phyloP scores from a whole-genome alignment of 2,113 vertebrate genomes.

The Grallaria varia region DNA sequence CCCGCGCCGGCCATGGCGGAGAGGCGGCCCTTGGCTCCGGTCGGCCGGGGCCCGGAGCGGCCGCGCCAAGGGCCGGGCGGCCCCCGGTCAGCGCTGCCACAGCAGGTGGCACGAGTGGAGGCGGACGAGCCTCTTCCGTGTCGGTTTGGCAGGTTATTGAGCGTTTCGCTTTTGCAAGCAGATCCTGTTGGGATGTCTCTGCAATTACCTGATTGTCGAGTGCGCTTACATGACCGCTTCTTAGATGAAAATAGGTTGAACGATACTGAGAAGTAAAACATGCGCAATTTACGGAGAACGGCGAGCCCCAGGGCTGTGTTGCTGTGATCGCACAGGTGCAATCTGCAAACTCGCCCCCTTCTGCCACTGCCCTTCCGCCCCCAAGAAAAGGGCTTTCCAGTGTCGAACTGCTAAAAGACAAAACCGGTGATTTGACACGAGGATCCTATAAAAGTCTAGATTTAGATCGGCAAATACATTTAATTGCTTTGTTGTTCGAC shows the following conservation, averaged over 20 bases:
- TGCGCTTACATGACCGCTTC: not conserved
- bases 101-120: not conserved
- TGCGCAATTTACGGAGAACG: not conserved
- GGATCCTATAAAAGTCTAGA: not conserved
- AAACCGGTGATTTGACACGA: not conserved
- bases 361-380: fast-evolving
- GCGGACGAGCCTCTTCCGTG: not conserved
- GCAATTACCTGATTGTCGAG: not conserved
- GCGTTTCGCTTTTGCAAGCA: not conserved
- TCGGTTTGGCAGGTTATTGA: not conserved
- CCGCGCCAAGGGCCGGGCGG: not conserved
- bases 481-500: not conserved
- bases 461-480: not conserved
- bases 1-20: not conserved
- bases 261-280: fast-evolving
- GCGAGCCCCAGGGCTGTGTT: fast-evolving
- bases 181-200: fast-evolving
- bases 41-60: not conserved
- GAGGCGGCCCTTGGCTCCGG: not conserved
- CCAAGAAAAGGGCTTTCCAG: not conserved
- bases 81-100: not conserved
- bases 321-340: not conserved
- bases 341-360: not conserved
- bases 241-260: not conserved
- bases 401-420: not conserved